Evolutionary conservation across 64 coral and sea anemone genomes (phyloP).

Genomic region (Catalaphyllia jardinei): DNA sequence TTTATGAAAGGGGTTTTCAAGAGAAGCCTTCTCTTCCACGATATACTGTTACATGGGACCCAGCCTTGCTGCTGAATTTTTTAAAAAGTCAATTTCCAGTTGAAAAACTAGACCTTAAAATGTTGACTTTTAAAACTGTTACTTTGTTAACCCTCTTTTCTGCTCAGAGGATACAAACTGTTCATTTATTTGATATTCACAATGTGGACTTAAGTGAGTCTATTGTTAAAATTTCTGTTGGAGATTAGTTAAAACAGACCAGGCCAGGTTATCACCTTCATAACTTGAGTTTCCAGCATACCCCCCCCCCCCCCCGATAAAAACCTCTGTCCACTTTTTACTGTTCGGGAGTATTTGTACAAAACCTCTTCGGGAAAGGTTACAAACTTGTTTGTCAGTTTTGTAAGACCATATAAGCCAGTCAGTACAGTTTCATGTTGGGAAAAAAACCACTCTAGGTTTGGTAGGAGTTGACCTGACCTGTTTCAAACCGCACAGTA

Average conservation of each 20-base stretch:
- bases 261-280: slow-evolving; percentile 50
- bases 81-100: slow-evolving; percentile 25
- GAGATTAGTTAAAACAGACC: slow-evolving; percentile 62
- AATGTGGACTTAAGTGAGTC: slow-evolving; percentile 14
- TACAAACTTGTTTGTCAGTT: slow-evolving; percentile 22
- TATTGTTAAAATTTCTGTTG: slow-evolving; percentile 43
- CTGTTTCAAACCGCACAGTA: slow-evolving; percentile 31
- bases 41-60: slow-evolving; percentile 54
- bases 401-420: neutral
- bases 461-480: slow-evolving; percentile 14
- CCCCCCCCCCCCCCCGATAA: neutral
- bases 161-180: slow-evolving; percentile 54
- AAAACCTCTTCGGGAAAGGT: neutral
- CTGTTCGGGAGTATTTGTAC: slow-evolving; percentile 39
- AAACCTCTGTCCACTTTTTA: neutral
- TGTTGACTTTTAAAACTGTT: slow-evolving; percentile 46
- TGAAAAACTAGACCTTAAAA: slow-evolving; percentile 29
- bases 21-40: slow-evolving; percentile 15
- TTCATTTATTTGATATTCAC: slow-evolving; percentile 48
- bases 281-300: slow-evolving; percentile 34
- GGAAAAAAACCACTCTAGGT: slow-evolving; percentile 18
- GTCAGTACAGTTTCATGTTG: neutral
- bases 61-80: slow-evolving; percentile 34
- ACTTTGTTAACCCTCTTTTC: slow-evolving; percentile 12
- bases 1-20: slow-evolving; percentile 5